A percentile compares a stretch with the other conserved stretches of the same genome.
phyloP scores from a whole-genome alignment of 2,797 vertebrate genomes.

The Periparus ater region DNA sequence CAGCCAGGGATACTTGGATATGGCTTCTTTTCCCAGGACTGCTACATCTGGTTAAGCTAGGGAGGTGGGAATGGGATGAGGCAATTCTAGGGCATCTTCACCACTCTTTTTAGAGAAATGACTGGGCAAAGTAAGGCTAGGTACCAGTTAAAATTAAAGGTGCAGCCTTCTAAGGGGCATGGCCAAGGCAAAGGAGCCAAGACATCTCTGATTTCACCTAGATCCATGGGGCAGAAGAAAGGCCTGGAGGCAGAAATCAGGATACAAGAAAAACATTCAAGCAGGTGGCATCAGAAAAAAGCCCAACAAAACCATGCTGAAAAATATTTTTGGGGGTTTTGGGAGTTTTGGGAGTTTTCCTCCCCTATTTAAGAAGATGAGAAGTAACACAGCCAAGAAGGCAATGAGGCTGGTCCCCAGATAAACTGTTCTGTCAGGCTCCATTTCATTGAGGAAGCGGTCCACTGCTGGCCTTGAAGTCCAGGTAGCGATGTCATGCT shows the following conservation, averaged over 20 bases:
- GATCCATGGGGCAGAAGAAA: not conserved
- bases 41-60: not conserved
- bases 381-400: not conserved
- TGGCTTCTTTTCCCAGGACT: not conserved
- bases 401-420: not conserved
- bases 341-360: not conserved
- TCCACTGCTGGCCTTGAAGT: not conserved
- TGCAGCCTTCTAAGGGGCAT: not conserved
- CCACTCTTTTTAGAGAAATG: not conserved
- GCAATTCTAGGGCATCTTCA: rapidly evolving
- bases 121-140: not conserved
- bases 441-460: not conserved
- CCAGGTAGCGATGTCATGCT: not conserved
- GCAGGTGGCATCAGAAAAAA: not conserved
- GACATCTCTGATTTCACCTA: not conserved
- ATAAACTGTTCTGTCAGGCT: not conserved
- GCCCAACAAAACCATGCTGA: rapidly evolving
- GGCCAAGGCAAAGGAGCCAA: not conserved
- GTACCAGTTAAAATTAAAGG: not conserved
- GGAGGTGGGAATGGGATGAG: not conserved
- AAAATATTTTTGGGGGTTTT: not conserved
- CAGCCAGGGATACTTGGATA: not conserved
- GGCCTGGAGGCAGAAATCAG: not conserved
- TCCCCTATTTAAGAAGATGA: not conserved
- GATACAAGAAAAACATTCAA: not conserved